A percentile compares a stretch with the other conserved stretches of the same genome.
Conservation (phyloP, 2,888 invertebrate genomes). For the Oscheius sp. region DNA sequence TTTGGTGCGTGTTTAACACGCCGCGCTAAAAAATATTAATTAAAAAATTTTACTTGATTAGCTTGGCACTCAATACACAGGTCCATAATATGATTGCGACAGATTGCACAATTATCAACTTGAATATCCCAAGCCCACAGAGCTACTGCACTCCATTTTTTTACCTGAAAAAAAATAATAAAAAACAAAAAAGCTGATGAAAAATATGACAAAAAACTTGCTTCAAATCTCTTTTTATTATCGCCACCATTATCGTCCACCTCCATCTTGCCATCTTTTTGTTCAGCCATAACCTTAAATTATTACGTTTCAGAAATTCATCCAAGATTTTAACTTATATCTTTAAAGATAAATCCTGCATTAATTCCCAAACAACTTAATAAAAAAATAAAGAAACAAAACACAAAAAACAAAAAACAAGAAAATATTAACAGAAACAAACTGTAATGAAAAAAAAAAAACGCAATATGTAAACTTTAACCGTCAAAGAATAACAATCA, state of each 20-base stretch:
- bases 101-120: conserved; percentile 99
- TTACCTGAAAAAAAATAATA: conserved; percentile 57
- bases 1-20: too few species aligned
- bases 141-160: conserved; percentile 98
- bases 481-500: too few species aligned
- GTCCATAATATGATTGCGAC: conserved; percentile 99
- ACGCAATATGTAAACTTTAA: too few species aligned
- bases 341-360: too few species aligned
- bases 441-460: too few species aligned
- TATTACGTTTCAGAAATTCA: not conserved
- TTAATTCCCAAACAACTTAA: too few species aligned
- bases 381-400: too few species aligned
- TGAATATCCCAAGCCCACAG: conserved; percentile 96
- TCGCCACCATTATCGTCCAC: conserved; percentile 40
- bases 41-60: conserved; percentile 71
- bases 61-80: conserved; percentile 96
- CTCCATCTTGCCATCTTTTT: conserved; percentile 42
- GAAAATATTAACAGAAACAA: too few species aligned
- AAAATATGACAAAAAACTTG: conserved; percentile 1
- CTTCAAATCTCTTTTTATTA: conserved; percentile 62
- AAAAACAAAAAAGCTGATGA: too few species aligned
- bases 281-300: conserved; percentile 8
- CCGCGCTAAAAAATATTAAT: too few species aligned
- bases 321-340: too few species aligned
- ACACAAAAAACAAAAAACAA: too few species aligned